Evolutionary conservation across 2,888 invertebrate species (phyloP), one percentile per base, ranked within the genome.

Genomic region (Poecilobothrus nobilitatus): DNA sequence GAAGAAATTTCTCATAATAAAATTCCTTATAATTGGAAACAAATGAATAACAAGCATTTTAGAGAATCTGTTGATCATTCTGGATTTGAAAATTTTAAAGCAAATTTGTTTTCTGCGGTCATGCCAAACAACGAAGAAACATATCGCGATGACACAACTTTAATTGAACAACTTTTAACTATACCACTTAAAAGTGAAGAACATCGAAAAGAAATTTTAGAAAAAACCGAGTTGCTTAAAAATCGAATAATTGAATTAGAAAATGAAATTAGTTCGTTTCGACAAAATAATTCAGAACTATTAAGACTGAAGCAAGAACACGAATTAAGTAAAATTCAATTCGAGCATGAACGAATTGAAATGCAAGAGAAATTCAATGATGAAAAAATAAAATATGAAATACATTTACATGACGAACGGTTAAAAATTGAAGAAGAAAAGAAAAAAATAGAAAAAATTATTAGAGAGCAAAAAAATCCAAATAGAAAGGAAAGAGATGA

Each of bases 401-500:
- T 87, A 73, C 86, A 86, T 78, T 78, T 90, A 74, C 87, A 88
- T 70, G 89, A 90, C 74, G 90, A 90, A 78, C 87, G 86, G 72
- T 87, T 88, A 74, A 88, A 88, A 76, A 78, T 91, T 10, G 81
- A 82, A n/a, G 86, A 88, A 71, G 89, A 90, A 74, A 88, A 86
- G 75, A 82, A 84, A 71, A 85, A 86, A 67, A 85, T 88, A 75
- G 89, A 89, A 67, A 87, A 84, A 73, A 87, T 90, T 79, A 83
- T 89, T 27, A 87, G 87, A 75, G 88, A 89, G 74, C 85, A 88
- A 71, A 88, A 88, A 78, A 87, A 87, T n/a, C 83, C 87, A 0
- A 86, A 82, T 70, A 88, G 86, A 76, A 88, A 88, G 76, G 91
- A 91, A 70, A 86, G 89, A 72, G 89, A 88, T 76, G 91, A 91